A percentile compares a stretch with the other conserved stretches of the same genome.
Conservation (phyloP, 2,113 vertebrate species). For the Dunckerocampus dactyliophorus region DNA sequence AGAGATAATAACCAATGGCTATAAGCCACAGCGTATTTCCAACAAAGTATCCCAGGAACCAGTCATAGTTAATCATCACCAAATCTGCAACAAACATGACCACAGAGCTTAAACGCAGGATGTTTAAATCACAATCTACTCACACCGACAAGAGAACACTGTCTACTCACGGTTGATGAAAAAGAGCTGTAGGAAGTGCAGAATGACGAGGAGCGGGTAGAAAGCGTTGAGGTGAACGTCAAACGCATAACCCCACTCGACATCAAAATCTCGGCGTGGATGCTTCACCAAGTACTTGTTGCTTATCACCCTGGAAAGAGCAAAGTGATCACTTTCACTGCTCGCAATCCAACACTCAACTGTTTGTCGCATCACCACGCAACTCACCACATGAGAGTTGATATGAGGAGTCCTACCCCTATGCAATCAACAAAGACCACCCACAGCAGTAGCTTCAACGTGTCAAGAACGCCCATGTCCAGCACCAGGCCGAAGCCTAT, state of each 20-base stretch:
- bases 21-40: conserved; percentile 93
- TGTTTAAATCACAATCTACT: not conserved
- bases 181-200: conserved; percentile 96
- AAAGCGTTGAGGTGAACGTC: conserved; percentile 98
- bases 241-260: conserved; percentile 98
- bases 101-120: not conserved
- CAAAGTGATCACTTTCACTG: not conserved
- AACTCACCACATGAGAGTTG: conserved; percentile 96
- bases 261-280: conserved; percentile 84
- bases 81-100: conserved; percentile 77
- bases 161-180: conserved; percentile 93
- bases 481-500: conserved; percentile 93
- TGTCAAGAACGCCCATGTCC: conserved; percentile 89
- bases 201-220: conserved; percentile 91
- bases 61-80: conserved; percentile 78
- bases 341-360: no score
- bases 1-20: conserved; percentile 93
- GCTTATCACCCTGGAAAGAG: conserved; percentile 80
- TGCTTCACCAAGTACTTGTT: conserved; percentile 93
- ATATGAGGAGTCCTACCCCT: conserved; percentile 91
- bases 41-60: conserved; percentile 73
- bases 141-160: not conserved
- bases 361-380: not conserved
- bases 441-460: conserved; percentile 92
- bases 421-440: conserved; percentile 97